Conservation (phyloP, 2,113 vertebrate species). For the Mormyrus iriodes region DNA sequence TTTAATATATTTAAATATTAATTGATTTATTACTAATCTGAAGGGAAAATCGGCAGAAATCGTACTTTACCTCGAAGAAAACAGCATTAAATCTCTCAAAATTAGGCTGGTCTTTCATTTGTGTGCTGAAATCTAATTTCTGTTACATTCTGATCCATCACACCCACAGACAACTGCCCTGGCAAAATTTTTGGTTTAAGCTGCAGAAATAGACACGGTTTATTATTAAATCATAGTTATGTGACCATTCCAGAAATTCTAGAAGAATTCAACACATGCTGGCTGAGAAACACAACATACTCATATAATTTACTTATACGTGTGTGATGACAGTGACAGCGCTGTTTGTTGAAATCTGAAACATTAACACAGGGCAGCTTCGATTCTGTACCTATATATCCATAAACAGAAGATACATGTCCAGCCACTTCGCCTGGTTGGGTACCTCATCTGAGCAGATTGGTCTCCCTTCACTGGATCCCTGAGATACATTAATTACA, state of each 20-base stretch:
- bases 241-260: not conserved
- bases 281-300: not conserved
- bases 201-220: not conserved
- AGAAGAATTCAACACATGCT: too few relatives aligned
- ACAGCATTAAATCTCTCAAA: not conserved
- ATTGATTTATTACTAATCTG: not conserved
- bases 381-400: not conserved
- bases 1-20: constrained; percentile 8
- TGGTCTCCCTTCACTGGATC: not conserved
- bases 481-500: not conserved
- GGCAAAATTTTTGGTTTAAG: not conserved
- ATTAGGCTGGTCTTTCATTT: not conserved
- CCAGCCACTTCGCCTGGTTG: not conserved
- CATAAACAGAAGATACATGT: not conserved
- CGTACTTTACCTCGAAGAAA: not conserved
- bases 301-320: not conserved
- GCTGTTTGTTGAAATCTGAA: not conserved
- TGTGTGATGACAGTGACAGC: not conserved
- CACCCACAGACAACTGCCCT: not conserved
- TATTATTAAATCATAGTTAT: not conserved
- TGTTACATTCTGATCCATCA: not conserved
- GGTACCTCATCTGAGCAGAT: not conserved
- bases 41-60: not conserved
- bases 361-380: not conserved
- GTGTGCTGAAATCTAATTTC: not conserved